Conservation (phyloP, 2,888 invertebrate species). For the Augochlorella aurata region DNA sequence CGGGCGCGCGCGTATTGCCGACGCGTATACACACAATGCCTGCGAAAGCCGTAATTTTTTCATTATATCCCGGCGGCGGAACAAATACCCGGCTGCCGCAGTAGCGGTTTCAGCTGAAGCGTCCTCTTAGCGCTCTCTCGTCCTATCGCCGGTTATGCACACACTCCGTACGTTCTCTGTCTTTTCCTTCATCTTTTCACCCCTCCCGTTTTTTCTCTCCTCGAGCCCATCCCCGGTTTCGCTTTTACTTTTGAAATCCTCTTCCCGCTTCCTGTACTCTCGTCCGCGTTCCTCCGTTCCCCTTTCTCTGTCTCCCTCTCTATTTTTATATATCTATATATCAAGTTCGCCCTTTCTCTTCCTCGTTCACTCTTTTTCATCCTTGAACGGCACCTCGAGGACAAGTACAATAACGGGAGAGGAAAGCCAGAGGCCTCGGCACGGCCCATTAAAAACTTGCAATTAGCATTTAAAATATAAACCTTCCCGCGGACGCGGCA, state of each 20-base stretch:
- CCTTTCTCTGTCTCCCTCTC: background rate
- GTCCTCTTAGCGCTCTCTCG: constrained; percentile 40
- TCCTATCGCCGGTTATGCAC: constrained; percentile 23
- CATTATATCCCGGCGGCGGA: constrained; percentile 71
- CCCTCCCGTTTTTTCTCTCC: background rate
- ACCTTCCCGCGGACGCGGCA: constrained; percentile 64
- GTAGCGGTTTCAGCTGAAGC: constrained; percentile 43
- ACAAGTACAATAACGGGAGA: constrained; percentile 65
- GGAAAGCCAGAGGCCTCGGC: constrained; percentile 66
- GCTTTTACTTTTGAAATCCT: constrained; percentile 52
- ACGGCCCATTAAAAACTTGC: constrained; percentile 80
- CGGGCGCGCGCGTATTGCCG: background rate
- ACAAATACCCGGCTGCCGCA: constrained; percentile 66
- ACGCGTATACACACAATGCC: constrained; percentile 65
- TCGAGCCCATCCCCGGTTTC: background rate
- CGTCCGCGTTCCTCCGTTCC: constrained; percentile 3
- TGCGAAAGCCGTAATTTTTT: constrained; percentile 74
- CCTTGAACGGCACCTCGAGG: constrained; percentile 55
- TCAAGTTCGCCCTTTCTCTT: constrained; percentile 25
- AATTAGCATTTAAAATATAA: constrained; percentile 81
- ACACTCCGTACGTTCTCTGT: constrained; percentile 28
- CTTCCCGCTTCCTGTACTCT: constrained; percentile 5
- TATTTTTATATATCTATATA: constrained; percentile 10
- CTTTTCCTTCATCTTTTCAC: constrained; percentile 23
- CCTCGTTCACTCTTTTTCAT: constrained; percentile 20